These are phyloP conservation scores for Anagyrus pseudococci DNA, from an alignment of 2,888 invertebrate genomes.

Conservation along the genomic window DNA sequence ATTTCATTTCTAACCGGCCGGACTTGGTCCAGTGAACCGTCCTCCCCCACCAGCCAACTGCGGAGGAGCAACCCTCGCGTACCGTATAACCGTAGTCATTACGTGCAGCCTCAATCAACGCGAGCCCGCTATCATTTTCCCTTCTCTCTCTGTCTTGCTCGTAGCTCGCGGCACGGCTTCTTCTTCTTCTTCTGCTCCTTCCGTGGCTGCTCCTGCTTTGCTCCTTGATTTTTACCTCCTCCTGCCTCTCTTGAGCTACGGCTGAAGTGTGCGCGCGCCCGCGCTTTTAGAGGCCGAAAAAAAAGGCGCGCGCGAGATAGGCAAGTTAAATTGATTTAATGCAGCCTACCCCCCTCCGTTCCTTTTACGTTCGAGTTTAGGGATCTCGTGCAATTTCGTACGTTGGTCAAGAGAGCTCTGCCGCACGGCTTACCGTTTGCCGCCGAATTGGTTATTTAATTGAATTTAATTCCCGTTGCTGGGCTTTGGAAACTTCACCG, in stretches of 20 bases:
- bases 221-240: constrained; percentile 5
- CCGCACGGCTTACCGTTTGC: no score
- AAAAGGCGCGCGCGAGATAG: no score
- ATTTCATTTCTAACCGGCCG: constrained; percentile 50
- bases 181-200: neutral
- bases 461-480: no score
- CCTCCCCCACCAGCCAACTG: neutral
- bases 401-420: no score
- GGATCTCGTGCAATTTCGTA: no score
- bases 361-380: no score
- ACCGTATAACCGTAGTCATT: constrained; percentile 42
- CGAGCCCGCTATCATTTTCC: constrained; percentile 45
- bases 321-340: no score
- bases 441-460: no score
- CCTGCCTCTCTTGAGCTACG: constrained; percentile 13
- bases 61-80: constrained; percentile 24
- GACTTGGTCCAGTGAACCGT: neutral
- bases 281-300: no score
- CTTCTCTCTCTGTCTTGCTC: constrained; percentile 21
- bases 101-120: constrained; percentile 46
- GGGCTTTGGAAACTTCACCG: no score
- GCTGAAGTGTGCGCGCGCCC: no score
- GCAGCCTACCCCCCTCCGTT: no score
- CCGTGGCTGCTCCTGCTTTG: neutral
- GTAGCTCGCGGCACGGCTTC: neutral